phyloP scores from a whole-genome alignment of 2,797 vertebrate genomes.

The Forpus xanthops region DNA sequence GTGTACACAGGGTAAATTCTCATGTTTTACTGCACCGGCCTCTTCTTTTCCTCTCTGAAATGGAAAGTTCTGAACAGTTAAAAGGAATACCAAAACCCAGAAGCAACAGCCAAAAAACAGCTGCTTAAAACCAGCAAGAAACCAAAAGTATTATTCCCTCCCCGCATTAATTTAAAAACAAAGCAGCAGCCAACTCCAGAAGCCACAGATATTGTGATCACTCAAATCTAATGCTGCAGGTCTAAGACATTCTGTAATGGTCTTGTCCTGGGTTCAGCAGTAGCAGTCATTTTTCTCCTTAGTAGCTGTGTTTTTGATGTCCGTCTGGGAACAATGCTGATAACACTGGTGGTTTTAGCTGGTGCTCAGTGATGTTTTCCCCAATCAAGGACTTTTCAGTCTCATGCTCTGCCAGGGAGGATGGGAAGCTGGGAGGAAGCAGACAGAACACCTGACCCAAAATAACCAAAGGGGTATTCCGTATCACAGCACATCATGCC shows the following conservation, averaged over 20 bases:
- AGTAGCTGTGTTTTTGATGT: background rate
- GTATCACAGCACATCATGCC: background rate
- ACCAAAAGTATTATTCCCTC: accelerated
- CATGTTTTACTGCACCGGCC: background rate
- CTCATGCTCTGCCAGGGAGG: background rate
- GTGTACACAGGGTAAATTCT: background rate
- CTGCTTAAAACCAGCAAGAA: background rate
- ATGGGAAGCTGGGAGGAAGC: background rate
- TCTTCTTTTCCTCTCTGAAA: background rate
- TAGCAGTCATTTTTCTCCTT: background rate
- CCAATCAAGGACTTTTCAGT: background rate
- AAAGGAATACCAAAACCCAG: background rate
- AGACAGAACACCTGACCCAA: background rate
- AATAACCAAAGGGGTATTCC: background rate
- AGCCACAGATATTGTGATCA: background rate
- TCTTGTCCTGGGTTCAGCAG: background rate
- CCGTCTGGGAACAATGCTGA: background rate
- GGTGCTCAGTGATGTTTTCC: background rate
- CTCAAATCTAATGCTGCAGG: background rate
- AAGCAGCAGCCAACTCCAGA: background rate
- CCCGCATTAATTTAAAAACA: background rate
- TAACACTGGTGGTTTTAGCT: background rate
- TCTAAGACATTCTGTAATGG: background rate
- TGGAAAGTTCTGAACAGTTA: background rate
- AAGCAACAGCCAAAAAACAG: background rate